These are phyloP conservation scores for Fabriciana adippe DNA, from an alignment of 2,888 invertebrate genomes.

Conservation along the genomic window DNA sequence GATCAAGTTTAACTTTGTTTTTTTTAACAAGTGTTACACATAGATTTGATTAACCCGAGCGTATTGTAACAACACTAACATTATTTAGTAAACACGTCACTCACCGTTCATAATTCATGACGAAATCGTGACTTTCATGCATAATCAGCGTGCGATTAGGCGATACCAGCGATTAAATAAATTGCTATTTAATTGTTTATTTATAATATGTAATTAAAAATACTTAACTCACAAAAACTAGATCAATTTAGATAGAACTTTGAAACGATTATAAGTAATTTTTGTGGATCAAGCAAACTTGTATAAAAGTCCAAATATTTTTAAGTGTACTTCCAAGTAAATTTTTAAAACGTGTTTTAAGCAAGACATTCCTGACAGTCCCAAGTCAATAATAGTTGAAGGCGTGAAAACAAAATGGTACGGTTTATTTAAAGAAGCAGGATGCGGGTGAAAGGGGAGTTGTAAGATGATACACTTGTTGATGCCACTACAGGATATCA, in stretches of 20 bases:
- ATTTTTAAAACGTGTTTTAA: background rate
- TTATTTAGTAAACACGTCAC: constrained; percentile 6
- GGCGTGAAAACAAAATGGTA: constrained; percentile 31
- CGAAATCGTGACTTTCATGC: constrained; percentile 7
- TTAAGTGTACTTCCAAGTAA: background rate
- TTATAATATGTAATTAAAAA: background rate
- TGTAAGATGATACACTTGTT: constrained; percentile 44
- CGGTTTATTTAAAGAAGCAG: constrained; percentile 51
- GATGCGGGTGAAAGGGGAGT: constrained; percentile 52
- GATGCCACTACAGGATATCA: constrained; percentile 17
- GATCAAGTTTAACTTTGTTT: background rate
- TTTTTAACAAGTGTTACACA: background rate
- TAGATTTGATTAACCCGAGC: background rate
- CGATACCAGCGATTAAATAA: constrained; percentile 4
- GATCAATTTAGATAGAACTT: too few species aligned
- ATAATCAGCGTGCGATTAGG: constrained; percentile 9
- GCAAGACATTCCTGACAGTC: background rate
- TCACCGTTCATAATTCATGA: constrained; percentile 6
- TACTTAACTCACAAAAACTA: background rate
- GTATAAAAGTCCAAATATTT: too few species aligned
- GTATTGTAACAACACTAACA: background rate
- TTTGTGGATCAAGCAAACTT: too few species aligned
- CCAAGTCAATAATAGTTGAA: constrained; percentile 26
- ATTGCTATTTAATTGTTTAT: constrained; percentile 1
- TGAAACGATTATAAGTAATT: too few species aligned